phyloP scores from a whole-genome alignment of 2,888 invertebrate genomes.

The Drosophila demipolita region DNA sequence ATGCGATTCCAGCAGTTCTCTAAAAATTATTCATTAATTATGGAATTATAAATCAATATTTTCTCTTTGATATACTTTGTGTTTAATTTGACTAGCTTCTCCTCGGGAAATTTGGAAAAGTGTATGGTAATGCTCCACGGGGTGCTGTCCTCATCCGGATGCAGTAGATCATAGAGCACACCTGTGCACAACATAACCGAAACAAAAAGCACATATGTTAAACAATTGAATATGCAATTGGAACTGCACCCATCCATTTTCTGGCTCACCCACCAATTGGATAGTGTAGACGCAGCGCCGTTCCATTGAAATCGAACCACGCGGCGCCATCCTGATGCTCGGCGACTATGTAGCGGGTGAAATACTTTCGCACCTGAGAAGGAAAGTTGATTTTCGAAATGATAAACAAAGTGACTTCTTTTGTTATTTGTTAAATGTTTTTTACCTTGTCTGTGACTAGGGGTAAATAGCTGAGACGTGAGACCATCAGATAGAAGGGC shows the following conservation, averaged over 20 bases:
- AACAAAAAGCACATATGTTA: background rate
- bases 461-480: constrained; percentile 96
- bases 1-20: constrained; percentile 96
- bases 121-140: constrained; percentile 98
- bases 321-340: constrained; percentile 94
- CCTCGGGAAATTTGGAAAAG: constrained; percentile 97
- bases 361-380: constrained; percentile 93
- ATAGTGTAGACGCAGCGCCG: constrained; percentile 95
- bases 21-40: constrained; percentile 76
- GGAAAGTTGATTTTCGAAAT: constrained; percentile 49
- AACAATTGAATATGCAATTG: constrained; percentile 13
- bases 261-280: constrained; percentile 86
- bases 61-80: constrained; percentile 88
- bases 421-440: constrained; percentile 4
- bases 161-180: constrained; percentile 94
- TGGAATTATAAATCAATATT: background rate
- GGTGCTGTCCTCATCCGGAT: constrained; percentile 89
- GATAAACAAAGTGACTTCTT: background rate
- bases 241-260: background rate
- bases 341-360: constrained; percentile 91
- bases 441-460: constrained; percentile 96
- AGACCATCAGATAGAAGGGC: constrained; percentile 96
- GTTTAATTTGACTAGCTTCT: constrained; percentile 93
- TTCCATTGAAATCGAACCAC: constrained; percentile 97
- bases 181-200: constrained; percentile 85